A percentile compares a stretch with the other conserved stretches of the same genome.
These are phyloP conservation scores for Callipepla squamata DNA, from an alignment of 2,113 vertebrate species.

Conservation along the genomic window DNA sequence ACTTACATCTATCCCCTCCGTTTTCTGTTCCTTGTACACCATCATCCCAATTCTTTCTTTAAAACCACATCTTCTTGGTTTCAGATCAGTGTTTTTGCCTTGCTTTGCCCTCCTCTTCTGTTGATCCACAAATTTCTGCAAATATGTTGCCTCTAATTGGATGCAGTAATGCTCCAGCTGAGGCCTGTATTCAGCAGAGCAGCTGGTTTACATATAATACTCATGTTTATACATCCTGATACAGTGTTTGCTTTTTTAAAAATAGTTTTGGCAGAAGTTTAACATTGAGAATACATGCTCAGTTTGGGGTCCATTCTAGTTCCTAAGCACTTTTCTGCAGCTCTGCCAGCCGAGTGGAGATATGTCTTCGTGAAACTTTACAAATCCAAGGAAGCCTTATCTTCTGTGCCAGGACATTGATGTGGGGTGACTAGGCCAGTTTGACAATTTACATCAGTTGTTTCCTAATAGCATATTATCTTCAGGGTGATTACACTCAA, in stretches of 20 bases:
- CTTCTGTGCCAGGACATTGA: neutral
- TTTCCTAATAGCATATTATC: neutral
- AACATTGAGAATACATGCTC: neutral
- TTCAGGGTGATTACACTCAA: neutral
- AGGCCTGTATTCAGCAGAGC: slow-evolving; percentile 22
- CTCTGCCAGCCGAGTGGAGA: neutral
- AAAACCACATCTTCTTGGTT: neutral
- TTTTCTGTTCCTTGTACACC: neutral
- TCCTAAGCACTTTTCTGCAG: neutral
- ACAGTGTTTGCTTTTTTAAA: slow-evolving; percentile 47
- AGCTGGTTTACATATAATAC: slow-evolving; percentile 63
- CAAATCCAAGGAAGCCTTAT: neutral
- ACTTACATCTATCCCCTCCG: neutral
- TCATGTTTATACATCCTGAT: slow-evolving; percentile 53
- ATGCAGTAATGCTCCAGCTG: slow-evolving; percentile 50
- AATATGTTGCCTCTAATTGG: slow-evolving; percentile 48
- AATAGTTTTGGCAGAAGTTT: slow-evolving; percentile 46
- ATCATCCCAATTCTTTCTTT: neutral
- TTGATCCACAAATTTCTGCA: slow-evolving; percentile 21
- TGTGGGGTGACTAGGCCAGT: neutral
- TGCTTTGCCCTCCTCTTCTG: neutral
- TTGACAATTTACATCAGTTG: neutral
- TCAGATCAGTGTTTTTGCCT: neutral
- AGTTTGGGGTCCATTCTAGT: neutral
- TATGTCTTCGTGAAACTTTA: neutral